Evolutionary conservation across 1,140 invertebrate genomes (phyloP), one percentile per base, ranked within the genome.

Genomic region (Calliphora vicina): DNA sequence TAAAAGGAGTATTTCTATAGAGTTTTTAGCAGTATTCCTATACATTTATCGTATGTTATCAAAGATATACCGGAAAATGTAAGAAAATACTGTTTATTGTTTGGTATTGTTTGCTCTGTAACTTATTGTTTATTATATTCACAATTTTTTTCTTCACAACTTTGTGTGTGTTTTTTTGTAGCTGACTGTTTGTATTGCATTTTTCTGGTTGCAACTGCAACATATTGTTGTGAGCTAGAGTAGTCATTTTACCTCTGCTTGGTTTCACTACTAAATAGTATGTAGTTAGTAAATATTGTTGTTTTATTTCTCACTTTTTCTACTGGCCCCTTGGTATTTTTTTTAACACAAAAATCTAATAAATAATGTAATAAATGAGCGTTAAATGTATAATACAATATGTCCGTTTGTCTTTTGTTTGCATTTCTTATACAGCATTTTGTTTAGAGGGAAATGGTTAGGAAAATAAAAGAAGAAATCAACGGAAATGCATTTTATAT

Each of bases 321-420:
- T 9, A 25, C 67, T 43, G n/a, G 29, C 42, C 78, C 50, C 10
- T 80, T 73, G 84, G 84, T 85, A 81, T 83, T 84, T 87, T 85
- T 86, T 86, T 85, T 88, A 87, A 88, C 84, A 88, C 86, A 84
- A 85, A 85, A 87, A 86, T 86, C 88, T 87, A 88, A 88, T 88
- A 88, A 87, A 88, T 88, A 88, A 88, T 88, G 87, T 87, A 87
- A 87, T 87, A 87, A 88, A 88, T 88, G 87, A 88, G 87, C 87
- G 87, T 88, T 88, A 88, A 88, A 88, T 88, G 85, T 86, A 76
- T 43, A 42, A 78, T 29, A 43, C 74, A 76, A 76, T 76, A 25
- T 29, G 27, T 35, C 73, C 8, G 8, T 17, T 25, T 78, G 20
- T 13, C 42, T 20, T 45, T 42, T 42, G 15, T 43, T 74, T 2